phyloP scores from a whole-genome alignment of 2,797 vertebrate species.

The Pseudotriccus pelzelni region DNA sequence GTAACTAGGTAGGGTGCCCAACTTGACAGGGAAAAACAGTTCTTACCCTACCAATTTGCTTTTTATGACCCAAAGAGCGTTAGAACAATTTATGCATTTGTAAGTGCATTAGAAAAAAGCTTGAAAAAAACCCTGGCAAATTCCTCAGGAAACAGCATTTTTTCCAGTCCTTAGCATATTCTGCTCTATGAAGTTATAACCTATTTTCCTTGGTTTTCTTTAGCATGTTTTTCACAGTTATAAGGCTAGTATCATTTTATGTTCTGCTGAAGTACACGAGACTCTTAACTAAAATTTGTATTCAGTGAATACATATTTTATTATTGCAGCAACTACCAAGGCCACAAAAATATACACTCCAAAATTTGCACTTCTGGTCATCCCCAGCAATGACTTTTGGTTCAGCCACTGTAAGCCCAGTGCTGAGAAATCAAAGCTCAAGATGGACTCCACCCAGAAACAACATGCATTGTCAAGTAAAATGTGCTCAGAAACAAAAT shows the following conservation, averaged over 20 bases:
- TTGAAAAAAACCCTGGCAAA: conserved; percentile 8
- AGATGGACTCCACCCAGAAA: neutral
- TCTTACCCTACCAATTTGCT: conserved; percentile 38
- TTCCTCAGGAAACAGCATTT: neutral
- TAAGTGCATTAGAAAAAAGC: neutral
- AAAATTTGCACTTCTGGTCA: neutral
- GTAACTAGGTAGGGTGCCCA: conserved; percentile 31
- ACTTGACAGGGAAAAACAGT: conserved; percentile 25
- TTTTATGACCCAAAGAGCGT: conserved; percentile 2
- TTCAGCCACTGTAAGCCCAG: neutral
- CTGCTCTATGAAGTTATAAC: neutral
- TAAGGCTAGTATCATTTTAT: neutral
- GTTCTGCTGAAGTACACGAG: neutral
- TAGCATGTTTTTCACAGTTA: neutral
- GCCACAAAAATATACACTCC: neutral
- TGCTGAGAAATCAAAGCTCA: neutral
- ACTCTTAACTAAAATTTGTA: neutral
- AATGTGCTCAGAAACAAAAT: neutral
- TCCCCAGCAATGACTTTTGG: neutral
- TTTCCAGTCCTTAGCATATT: neutral
- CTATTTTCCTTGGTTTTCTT: neutral
- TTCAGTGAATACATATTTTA: neutral
- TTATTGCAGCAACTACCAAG: neutral
- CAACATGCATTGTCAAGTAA: neutral
- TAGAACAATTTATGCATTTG: conserved; percentile 5